Percentiles rank a stretch among this genome's conserved stretches.
Conservation (phyloP, 35 echinoderm and acorn worm species). For the Lytechinus variegatus region DNA sequence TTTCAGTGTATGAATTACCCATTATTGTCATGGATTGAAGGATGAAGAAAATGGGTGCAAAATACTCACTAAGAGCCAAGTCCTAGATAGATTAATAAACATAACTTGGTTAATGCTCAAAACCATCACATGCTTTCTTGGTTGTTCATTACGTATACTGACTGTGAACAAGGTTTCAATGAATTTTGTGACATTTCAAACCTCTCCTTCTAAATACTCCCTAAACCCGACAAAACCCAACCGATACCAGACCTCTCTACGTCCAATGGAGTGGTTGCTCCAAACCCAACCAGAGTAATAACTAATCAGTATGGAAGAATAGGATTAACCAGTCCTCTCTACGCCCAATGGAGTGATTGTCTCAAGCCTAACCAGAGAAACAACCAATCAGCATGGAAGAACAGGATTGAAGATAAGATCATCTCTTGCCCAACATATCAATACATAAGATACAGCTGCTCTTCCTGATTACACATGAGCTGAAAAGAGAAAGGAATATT, state of each 20-base stretch:
- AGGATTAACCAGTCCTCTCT: not conserved
- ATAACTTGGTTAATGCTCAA: no score
- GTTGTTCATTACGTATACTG: no score
- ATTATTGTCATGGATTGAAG: no score
- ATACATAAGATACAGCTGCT: not conserved
- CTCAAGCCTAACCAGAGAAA: not conserved
- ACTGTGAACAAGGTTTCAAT: no score
- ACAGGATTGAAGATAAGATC: not conserved
- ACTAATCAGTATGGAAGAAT: not conserved
- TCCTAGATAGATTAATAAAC: no score
- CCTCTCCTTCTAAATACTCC: no score
- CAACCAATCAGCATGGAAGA: not conserved
- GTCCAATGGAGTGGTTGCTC: not conserved
- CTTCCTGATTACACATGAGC: not conserved
- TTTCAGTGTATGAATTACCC: no score
- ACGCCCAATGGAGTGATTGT: not conserved
- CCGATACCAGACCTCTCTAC: not conserved
- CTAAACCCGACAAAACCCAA: no score
- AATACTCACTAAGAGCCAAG: no score
- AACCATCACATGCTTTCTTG: no score
- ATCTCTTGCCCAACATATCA: not conserved
- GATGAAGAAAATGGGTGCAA: no score
- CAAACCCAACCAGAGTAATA: not conserved
- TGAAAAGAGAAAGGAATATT: not conserved
- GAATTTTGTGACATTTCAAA: no score